Evolutionary conservation across 2,113 vertebrate genomes (phyloP), one percentile per base, ranked within the genome.

Genomic region (Centrocercus urophasianus): DNA sequence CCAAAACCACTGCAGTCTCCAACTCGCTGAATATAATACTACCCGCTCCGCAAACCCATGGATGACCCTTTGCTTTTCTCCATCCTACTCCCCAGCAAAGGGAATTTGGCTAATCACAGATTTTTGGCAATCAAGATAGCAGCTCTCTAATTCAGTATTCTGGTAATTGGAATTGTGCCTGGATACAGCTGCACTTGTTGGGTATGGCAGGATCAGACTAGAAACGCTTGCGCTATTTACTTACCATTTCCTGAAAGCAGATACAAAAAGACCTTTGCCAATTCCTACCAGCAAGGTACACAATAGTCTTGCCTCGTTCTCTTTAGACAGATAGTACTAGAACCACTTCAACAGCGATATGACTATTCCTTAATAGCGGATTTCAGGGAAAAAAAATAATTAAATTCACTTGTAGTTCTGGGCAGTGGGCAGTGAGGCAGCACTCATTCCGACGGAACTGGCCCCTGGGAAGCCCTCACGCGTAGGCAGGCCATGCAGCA

Each of bases 41-140:
- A 73, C 80, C 78, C 66, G 89, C 89, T 77, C 47, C 61, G 76
- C 15, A 32, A 65, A 93, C 85, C 85, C 27, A 38, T 69, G 67
- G 30, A 15, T 74, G 67, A 93, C 87, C 89, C 81, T 90, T 81
- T 50, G 59, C 82, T 91, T 54, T 34, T 17, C 67, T 42, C 17
- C 0, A 2, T 34, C 76, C 76, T 66, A 47, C 66, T 78, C 27
- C 16, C 11, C 18, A 32, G 11, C 0, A 28, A 90, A 82, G 43
- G 21, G 13, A 95, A 69, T 0, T 0, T 21, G 50, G 42, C 57
- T 52, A 52, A 67, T 48, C 70, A 54, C 43, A 8, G 32, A 34
- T 40, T 38, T 4, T 3, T 40, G 56, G 89, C 82, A 93, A 69
- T 10, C n/a, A 28, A 52, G 11, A 6, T 43, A 67, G 42, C 11